These are phyloP conservation scores for Acleris literana DNA, from an alignment of 2,888 invertebrate species.

Conservation along the genomic window DNA sequence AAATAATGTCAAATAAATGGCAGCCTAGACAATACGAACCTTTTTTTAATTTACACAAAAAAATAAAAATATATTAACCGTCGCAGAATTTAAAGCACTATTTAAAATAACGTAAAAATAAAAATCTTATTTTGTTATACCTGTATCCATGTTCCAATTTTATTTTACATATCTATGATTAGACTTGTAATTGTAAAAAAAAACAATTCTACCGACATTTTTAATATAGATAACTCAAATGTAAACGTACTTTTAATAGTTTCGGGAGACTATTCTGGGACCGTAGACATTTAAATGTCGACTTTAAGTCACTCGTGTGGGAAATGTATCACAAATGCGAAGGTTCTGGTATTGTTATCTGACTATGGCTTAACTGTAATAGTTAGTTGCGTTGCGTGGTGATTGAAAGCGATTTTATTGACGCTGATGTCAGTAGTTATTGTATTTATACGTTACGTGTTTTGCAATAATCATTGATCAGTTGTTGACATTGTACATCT, in stretches of 20 bases:
- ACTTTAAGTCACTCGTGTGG: not conserved
- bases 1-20: too few species aligned
- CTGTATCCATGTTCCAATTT: slow-evolving; percentile 13
- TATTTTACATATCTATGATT: slow-evolving; percentile 24
- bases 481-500: too few species aligned
- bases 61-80: not conserved
- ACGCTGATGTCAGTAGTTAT: too few species aligned
- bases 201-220: slow-evolving; percentile 26
- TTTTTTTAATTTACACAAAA: too few species aligned
- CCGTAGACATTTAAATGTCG: not conserved
- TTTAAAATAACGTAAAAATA: slow-evolving; percentile 6
- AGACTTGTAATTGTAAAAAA: slow-evolving; percentile 18
- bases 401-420: too few species aligned
- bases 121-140: too few species aligned
- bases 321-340: not conserved
- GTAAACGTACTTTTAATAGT: slow-evolving; percentile 24
- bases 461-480: too few species aligned
- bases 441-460: too few species aligned
- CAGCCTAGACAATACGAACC: too few species aligned
- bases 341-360: too few species aligned
- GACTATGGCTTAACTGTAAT: too few species aligned
- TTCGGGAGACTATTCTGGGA: slow-evolving; percentile 17
- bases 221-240: slow-evolving; percentile 33
- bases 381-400: too few species aligned
- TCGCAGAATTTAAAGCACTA: slow-evolving; percentile 25